Base-by-base conservation (phyloP, 2,113 vertebrate genomes). In the Proterorhinus semilunaris region DNA sequence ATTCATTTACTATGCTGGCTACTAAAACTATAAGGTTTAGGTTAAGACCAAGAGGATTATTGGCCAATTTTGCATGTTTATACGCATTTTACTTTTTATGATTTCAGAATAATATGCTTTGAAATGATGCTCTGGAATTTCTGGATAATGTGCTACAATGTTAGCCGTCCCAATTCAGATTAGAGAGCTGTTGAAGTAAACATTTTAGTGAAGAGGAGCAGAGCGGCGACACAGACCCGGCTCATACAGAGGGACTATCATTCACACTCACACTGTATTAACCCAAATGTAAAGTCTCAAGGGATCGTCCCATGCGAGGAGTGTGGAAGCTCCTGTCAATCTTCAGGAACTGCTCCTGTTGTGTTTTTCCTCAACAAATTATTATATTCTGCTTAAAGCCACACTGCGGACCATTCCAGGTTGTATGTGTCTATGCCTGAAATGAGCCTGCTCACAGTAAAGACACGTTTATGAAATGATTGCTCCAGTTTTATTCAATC, bases 211-310 rank as follows among this genome's bases (percentile, higher is more conserved):
- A 50, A 69, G 80, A 66, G 9, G 13, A 66, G 72, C 66, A 21
- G 27, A 50, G 72, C 57, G 0, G 62, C 45, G 84, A 82, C 84
- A 69, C 59, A 8, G n/a, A 66, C 70, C 16, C 6, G 79, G 42
- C 9, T 67, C 47, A 79, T 82, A 84, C 70, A 51, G 80, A 86
- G 83, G 81, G 81, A 79, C 78, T 36, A 80, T 87, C 84, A 89
- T 86, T 89, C 82, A 86, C 17, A 58, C 76, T 83, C 82, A 69
- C 79, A 36, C 27, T 36, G 27, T 36, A 80, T 86, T 84, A 86
- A 86, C 82, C 78, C 58, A 81, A 85, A 80, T 79, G 75, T 79
- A 75, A 83, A 85, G 82, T 78, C 85, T 74, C 81, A 11, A 53
- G 75, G 75, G 84, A 77, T 58, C 52, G 52, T 21, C 68, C 36